Conservation (phyloP, 2,113 vertebrate species). For the Syrmaticus mikado region DNA sequence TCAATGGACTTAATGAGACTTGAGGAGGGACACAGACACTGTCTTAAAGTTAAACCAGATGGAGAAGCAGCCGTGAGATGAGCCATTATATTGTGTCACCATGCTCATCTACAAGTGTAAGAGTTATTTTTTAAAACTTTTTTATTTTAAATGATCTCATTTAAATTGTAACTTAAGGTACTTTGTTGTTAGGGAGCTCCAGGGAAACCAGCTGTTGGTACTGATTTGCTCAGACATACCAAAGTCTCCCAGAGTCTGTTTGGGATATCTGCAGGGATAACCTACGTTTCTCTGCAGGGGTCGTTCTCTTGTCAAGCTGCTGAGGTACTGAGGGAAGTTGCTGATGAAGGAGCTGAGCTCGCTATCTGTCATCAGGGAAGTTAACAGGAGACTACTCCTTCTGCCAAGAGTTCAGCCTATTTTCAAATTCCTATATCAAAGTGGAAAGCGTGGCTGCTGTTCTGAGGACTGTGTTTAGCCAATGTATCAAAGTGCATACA, state of each 20-base stretch:
- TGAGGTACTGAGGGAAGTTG: background rate
- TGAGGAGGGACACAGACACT: background rate
- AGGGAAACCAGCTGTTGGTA: background rate
- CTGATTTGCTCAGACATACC: background rate
- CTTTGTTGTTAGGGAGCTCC: background rate
- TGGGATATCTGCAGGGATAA: background rate
- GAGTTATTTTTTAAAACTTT: background rate
- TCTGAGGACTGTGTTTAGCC: too few relatives aligned
- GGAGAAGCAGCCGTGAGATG: background rate
- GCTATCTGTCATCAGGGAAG: background rate
- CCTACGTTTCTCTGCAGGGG: background rate
- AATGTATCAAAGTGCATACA: too few relatives aligned
- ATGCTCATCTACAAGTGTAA: background rate
- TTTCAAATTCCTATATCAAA: too few relatives aligned
- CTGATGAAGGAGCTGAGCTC: background rate
- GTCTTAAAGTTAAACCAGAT: background rate
- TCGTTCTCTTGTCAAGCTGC: background rate
- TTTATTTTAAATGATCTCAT: background rate
- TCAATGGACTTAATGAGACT: fast-evolving
- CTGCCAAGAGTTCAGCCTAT: background rate
- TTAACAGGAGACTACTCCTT: background rate
- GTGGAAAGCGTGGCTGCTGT: too few relatives aligned
- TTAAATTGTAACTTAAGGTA: background rate
- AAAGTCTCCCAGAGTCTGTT: background rate
- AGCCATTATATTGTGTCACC: background rate